Conservation (phyloP, 1,140 invertebrate genomes). For the Hycleus phaleratus region DNA sequence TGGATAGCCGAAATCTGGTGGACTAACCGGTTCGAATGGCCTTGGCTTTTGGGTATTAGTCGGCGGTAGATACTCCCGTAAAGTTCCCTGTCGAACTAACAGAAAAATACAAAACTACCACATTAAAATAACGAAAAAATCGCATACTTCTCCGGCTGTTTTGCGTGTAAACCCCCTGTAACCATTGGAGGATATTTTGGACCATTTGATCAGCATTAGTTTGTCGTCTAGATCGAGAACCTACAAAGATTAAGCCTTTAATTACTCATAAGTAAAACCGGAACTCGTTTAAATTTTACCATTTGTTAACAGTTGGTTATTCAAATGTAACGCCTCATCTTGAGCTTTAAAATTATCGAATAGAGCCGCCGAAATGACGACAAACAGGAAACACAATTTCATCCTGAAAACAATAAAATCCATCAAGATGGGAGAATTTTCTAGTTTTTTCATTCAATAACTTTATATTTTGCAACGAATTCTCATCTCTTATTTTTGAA, state of each 20-base stretch:
- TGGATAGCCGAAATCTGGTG: conserved; percentile 38
- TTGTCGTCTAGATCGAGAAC: conserved; percentile 28
- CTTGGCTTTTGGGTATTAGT: conserved; percentile 58
- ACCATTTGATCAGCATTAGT: conserved; percentile 59
- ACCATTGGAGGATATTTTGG: conserved; percentile 61
- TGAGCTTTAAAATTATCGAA: conserved; percentile 5
- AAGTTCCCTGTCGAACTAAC: conserved; percentile 53
- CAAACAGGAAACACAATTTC: conserved; percentile 16
- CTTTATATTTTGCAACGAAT: no score
- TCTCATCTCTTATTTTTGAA: no score
- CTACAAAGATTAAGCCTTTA: neutral
- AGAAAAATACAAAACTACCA: conserved; percentile 16
- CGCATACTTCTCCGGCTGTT: conserved; percentile 56
- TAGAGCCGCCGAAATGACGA: conserved; percentile 11
- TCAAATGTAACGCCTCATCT: neutral
- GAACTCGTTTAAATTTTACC: neutral
- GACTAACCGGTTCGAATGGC: conserved; percentile 51
- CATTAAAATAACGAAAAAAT: neutral
- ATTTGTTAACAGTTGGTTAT: neutral
- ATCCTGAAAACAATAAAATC: conserved; percentile 14
- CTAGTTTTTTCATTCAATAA: no score
- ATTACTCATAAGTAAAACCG: no score
- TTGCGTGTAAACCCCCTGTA: conserved; percentile 59
- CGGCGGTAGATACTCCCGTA: conserved; percentile 50
- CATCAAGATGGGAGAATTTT: neutral